Percentiles rank a stretch among this genome's conserved stretches.
Conservation (phyloP, 2,797 vertebrate species). For the Hoplostethus atlanticus region DNA sequence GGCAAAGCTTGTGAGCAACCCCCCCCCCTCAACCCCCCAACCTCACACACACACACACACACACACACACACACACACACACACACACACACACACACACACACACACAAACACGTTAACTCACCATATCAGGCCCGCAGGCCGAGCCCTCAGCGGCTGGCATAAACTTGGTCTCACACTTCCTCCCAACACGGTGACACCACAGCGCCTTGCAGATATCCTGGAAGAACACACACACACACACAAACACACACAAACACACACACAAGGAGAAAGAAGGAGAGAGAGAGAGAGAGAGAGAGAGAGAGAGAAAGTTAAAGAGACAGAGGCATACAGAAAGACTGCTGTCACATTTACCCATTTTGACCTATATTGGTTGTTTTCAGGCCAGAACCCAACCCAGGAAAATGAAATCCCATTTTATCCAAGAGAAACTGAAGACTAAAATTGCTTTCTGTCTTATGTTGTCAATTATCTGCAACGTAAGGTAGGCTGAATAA, state of each 20-base stretch:
- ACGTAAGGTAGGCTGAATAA: no score
- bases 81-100: slow-evolving; percentile 12
- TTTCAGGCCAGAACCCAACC: no score
- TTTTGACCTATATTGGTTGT: no score
- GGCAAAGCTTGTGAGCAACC: slow-evolving; percentile 19
- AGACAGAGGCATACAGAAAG: slow-evolving; percentile 6
- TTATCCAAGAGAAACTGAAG: no score
- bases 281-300: slow-evolving; percentile 15
- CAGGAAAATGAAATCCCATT: no score
- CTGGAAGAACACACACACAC: slow-evolving; percentile 72
- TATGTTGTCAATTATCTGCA: no score
- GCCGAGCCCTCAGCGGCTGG: slow-evolving; percentile 93
- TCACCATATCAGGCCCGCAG: slow-evolving; percentile 92
- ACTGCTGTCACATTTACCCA: neutral
- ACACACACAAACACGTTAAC: slow-evolving; percentile 43
- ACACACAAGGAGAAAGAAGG: neutral
- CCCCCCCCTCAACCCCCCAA: neutral
- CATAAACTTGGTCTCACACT: slow-evolving; percentile 97
- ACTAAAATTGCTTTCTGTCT: no score
- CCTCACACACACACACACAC: slow-evolving; percentile 1
- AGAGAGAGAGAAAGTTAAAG: slow-evolving; percentile 2
- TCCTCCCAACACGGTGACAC: slow-evolving; percentile 92
- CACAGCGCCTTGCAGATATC: slow-evolving; percentile 95
- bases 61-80: slow-evolving; percentile 9
- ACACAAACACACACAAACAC: slow-evolving; percentile 21